Base-by-base conservation (phyloP, 2,113 vertebrate species). In the Pedionomus torquatus region DNA sequence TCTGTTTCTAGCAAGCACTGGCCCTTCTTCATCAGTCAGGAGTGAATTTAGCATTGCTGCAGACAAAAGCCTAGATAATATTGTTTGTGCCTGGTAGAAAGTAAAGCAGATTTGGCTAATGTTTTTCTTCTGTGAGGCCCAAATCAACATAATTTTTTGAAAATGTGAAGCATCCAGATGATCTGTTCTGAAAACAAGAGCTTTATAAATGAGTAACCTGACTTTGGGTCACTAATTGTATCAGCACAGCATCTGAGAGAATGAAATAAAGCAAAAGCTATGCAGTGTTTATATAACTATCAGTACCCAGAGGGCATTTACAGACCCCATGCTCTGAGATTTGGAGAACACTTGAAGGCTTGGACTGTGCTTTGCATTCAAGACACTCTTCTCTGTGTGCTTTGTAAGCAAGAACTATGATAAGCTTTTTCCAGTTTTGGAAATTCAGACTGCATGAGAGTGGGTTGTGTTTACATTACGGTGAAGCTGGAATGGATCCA, bases 361-460 rank as follows among this genome's bases (percentile, higher is more conserved):
- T 90, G 60, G 80, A 64, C 69, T 83, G 54, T 93, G 88, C 69
- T 94, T 96, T 96, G 76, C 83, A 93, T 95, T 90, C 90, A 76
- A 82, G 87, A 71, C 74, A 60, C 91, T 93, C 69, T 91, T 93
- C 64, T 84, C 85, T 88, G 15, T 88, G 91, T 96, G 95, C 94
- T 93, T 96, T 95, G 95, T 94, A 94, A 95, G 94, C 93, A 93
- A 85, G 91, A 94, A 54, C 74, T 79, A 93, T 87, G 95, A 95
- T 95, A 94, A 94, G 97, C 81, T 94, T 97, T 92, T 90, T 92
- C 91, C 94, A 96, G 83, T 95, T 96, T 95, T 91, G 91, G 94
- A 95, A 89, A 95, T 91, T 77, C 91, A 92, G 96, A 41, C 92
- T 95, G 92, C 54, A 0, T 83, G 81, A 89, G 95, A 91, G 61